Evolutionary conservation across 1,140 invertebrate genomes (phyloP).

Genomic region (Heliconius eleuchia): DNA sequence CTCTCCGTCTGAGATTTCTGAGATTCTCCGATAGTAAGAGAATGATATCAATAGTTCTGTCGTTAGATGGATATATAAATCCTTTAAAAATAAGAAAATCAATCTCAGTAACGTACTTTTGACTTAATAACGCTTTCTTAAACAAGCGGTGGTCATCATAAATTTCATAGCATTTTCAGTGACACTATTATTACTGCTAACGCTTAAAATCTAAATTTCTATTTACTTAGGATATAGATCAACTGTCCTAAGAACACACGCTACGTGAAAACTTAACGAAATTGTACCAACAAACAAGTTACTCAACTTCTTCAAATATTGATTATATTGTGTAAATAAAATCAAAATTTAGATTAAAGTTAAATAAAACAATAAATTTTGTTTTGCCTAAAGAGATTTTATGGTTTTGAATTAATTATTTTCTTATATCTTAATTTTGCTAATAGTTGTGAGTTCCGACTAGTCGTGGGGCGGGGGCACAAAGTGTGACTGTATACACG

Average conservation of each 20-base stretch:
- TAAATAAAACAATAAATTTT: conserved; percentile 5
- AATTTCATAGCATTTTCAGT: conserved; percentile 16
- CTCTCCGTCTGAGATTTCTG: too few species aligned
- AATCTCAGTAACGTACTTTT: too few species aligned
- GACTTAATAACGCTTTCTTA: too few species aligned
- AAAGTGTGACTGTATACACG: too few species aligned
- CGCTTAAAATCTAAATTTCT: conserved; percentile 23
- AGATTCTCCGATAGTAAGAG: too few species aligned
- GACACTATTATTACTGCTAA: conserved; percentile 23
- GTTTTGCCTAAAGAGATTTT: background rate
- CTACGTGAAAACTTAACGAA: conserved; percentile 33
- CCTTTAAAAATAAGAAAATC: too few species aligned
- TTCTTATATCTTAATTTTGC: background rate
- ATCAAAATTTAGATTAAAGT: conserved; percentile 13
- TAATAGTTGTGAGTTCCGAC: too few species aligned
- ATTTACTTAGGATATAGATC: conserved; percentile 35
- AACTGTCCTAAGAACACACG: conserved; percentile 33
- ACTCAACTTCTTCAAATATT: conserved; percentile 20
- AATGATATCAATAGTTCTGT: too few species aligned
- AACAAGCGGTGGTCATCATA: background rate
- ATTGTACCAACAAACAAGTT: conserved; percentile 19
- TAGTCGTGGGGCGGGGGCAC: too few species aligned
- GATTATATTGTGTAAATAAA: conserved; percentile 22
- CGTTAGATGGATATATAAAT: too few species aligned
- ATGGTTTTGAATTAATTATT: background rate